A percentile compares a stretch with the other conserved stretches of the same genome.
These are phyloP conservation scores for Todiramphus chloris DNA, from an alignment of 2,113 vertebrate species.

Conservation along the genomic window DNA sequence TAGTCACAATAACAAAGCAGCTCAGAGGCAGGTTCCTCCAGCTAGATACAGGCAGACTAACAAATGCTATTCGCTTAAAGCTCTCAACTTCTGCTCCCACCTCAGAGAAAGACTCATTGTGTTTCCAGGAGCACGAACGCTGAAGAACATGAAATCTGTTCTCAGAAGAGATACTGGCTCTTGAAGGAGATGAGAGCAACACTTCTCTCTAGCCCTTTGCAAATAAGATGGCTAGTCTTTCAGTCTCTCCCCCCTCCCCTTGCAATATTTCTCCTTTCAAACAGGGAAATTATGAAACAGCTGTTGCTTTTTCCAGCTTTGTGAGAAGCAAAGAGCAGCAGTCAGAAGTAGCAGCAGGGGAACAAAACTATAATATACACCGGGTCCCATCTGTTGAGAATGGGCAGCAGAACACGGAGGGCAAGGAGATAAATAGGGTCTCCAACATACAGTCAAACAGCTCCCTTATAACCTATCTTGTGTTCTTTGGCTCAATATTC, in stretches of 20 bases:
- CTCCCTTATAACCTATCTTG: background rate
- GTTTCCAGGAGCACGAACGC: background rate
- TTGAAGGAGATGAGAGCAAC: background rate
- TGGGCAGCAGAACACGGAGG: background rate
- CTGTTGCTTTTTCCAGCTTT: slow-evolving; percentile 48
- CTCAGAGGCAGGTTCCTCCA: slow-evolving; percentile 23
- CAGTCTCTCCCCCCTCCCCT: background rate
- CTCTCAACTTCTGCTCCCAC: background rate
- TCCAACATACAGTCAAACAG: background rate
- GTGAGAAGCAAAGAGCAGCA: slow-evolving; percentile 24
- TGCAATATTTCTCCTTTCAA: background rate
- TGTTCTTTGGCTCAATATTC: background rate
- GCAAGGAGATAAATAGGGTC: background rate
- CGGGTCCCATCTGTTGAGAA: slow-evolving; percentile 18
- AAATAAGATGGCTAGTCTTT: background rate
- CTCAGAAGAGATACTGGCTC: background rate
- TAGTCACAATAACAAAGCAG: slow-evolving; percentile 20
- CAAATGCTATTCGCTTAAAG: background rate
- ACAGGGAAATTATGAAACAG: slow-evolving; percentile 33
- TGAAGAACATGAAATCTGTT: background rate
- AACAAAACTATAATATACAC: slow-evolving; percentile 15
- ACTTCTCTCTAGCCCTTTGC: background rate
- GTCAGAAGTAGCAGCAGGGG: slow-evolving; percentile 34
- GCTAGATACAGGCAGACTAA: background rate
- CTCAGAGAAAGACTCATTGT: background rate